Evolutionary conservation across 2,888 invertebrate genomes (phyloP).

Genomic region (Spisula solida): DNA sequence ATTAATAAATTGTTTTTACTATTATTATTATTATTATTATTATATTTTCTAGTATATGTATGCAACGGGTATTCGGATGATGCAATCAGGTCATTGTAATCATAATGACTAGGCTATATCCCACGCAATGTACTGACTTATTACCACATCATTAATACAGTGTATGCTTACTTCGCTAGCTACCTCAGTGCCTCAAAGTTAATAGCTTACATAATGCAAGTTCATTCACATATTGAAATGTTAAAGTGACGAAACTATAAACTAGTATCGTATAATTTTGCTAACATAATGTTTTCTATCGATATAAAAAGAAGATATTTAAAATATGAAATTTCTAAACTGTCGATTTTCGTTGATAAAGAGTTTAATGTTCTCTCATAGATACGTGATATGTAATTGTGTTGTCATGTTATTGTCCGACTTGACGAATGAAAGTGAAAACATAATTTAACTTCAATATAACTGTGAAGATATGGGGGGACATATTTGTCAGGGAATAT

Average conservation of each 20-base stretch:
- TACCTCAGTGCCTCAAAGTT: not conserved
- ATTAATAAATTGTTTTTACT: too few relatives aligned
- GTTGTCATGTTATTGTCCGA: not conserved
- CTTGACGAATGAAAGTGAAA: not conserved
- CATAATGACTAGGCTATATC: not conserved
- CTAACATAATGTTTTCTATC: not conserved
- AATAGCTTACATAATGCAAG: not conserved
- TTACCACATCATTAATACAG: too few relatives aligned
- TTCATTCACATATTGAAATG: not conserved
- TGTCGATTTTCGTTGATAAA: conserved; percentile 48
- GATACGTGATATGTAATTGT: conserved; percentile 19
- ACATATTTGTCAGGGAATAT: not conserved
- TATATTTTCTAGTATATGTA: not conserved
- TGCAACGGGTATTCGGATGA: not conserved
- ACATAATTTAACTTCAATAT: not conserved
- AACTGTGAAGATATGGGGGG: not conserved
- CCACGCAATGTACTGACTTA: not conserved
- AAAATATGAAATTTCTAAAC: conserved; percentile 49
- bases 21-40: too few relatives aligned
- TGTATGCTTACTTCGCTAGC: too few relatives aligned
- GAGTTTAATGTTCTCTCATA: conserved; percentile 34
- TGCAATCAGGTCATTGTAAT: not conserved
- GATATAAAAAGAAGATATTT: conserved; percentile 1
- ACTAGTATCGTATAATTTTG: conserved; percentile 11
- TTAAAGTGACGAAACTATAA: not conserved